A percentile compares a stretch with the other conserved stretches of the same genome.
These are phyloP conservation scores for Cyphomyrus discorhynchus DNA, from an alignment of 2,113 vertebrate genomes.

Conservation along the genomic window DNA sequence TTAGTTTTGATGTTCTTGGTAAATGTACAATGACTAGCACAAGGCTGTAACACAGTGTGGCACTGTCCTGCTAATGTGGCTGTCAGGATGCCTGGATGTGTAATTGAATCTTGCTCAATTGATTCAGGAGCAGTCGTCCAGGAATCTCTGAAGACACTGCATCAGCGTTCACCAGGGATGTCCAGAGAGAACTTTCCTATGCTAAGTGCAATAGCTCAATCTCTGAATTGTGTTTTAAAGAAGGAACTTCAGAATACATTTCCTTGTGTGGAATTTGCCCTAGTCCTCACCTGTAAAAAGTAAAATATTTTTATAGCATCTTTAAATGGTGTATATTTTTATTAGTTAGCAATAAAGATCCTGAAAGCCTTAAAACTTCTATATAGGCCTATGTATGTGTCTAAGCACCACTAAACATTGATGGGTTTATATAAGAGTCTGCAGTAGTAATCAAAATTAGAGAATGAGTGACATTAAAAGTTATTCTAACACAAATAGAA, in stretches of 20 bases:
- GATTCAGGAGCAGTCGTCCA: neutral
- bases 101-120: constrained; percentile 40
- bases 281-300: neutral
- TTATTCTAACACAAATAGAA: neutral
- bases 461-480: neutral
- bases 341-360: neutral
- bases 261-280: neutral
- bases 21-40: neutral
- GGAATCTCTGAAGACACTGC: neutral
- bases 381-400: neutral
- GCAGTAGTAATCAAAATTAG: neutral
- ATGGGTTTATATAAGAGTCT: neutral
- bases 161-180: neutral
- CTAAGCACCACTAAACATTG: neutral
- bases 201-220: neutral
- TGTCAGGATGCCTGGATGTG: constrained; percentile 24
- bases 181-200: neutral
- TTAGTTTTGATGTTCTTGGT: neutral
- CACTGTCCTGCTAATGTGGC: neutral
- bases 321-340: neutral
- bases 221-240: neutral
- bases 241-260: too few species aligned
- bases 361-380: neutral
- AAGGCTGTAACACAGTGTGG: neutral
- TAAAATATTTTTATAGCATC: neutral